Conservation (phyloP, 2,113 vertebrate species). For the Lethenteron reissneri region DNA sequence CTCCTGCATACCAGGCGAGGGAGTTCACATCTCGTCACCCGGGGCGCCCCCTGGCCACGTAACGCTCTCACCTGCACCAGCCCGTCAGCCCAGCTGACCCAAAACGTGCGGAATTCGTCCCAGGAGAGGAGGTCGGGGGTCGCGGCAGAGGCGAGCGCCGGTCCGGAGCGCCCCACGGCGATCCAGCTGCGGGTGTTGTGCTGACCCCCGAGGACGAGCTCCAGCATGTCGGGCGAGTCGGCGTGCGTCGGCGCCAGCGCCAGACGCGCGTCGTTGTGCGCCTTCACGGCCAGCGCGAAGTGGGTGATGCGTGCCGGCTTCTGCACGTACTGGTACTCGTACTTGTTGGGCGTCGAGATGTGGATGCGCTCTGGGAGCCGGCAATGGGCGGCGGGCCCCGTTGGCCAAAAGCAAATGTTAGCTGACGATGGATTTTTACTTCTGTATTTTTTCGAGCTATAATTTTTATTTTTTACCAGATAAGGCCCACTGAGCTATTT, state of each 20-base stretch:
- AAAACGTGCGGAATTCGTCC: slow-evolving; percentile 77
- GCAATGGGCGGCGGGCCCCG: slow-evolving; percentile 7
- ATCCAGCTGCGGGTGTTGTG: slow-evolving; percentile 69
- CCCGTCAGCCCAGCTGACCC: slow-evolving; percentile 58
- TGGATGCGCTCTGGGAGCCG: slow-evolving; percentile 57
- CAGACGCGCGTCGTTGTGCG: slow-evolving; percentile 56
- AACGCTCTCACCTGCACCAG: slow-evolving; percentile 32
- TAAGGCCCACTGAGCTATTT: too few relatives aligned
- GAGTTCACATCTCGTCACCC: too few relatives aligned
- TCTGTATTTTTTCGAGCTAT: too few relatives aligned
- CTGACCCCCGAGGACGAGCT: slow-evolving; percentile 55
- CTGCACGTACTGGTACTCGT: slow-evolving; percentile 72
- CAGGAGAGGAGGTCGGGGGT: slow-evolving; percentile 54
- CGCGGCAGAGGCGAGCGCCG: slow-evolving; percentile 31
- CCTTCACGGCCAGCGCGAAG: slow-evolving; percentile 53
- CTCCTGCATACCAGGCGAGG: too few relatives aligned
- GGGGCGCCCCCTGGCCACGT: too few relatives aligned
- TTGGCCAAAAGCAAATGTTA: too few relatives aligned
- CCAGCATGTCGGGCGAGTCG: slow-evolving; percentile 51
- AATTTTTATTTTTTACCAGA: too few relatives aligned
- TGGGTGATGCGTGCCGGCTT: slow-evolving; percentile 42
- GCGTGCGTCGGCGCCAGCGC: slow-evolving; percentile 50
- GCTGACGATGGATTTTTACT: too few relatives aligned
- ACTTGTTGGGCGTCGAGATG: slow-evolving; percentile 78
- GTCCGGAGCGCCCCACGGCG: slow-evolving; percentile 53